phyloP scores from a whole-genome alignment of 2,797 vertebrate genomes.

The Chiloscyllium punctatum region DNA sequence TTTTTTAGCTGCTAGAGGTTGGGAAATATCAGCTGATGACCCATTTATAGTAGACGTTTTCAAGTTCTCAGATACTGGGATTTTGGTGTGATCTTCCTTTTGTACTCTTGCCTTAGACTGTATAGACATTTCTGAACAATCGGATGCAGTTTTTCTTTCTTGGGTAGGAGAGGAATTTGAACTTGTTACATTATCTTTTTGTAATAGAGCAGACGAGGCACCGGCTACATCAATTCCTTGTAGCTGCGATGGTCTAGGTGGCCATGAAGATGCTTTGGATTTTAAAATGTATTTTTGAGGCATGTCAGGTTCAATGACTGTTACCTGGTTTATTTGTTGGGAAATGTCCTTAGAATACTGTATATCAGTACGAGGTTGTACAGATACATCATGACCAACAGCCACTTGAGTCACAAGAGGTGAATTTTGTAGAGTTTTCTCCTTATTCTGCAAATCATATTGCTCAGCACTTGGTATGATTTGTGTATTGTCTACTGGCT shows the following conservation, averaged over 20 bases:
- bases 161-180: neutral
- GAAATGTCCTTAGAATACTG: neutral
- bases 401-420: neutral
- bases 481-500: constrained; percentile 33
- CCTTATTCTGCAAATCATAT: neutral
- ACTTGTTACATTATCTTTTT: neutral
- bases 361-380: neutral
- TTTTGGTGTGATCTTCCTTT: neutral
- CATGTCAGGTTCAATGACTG: neutral
- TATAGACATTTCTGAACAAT: neutral
- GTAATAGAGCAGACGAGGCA: neutral
- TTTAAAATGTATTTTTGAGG: neutral
- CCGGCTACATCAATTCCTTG: neutral
- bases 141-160: neutral
- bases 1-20: constrained; percentile 46
- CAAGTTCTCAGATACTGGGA: neutral
- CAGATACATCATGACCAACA: neutral
- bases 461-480: neutral
- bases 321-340: neutral
- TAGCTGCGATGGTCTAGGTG: neutral
- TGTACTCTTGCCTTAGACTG: neutral
- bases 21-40: constrained; percentile 40
- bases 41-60: constrained; percentile 15
- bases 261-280: neutral
- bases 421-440: neutral